phyloP scores from a whole-genome alignment of 2,797 vertebrate genomes.

The Notolabrus celidotus region DNA sequence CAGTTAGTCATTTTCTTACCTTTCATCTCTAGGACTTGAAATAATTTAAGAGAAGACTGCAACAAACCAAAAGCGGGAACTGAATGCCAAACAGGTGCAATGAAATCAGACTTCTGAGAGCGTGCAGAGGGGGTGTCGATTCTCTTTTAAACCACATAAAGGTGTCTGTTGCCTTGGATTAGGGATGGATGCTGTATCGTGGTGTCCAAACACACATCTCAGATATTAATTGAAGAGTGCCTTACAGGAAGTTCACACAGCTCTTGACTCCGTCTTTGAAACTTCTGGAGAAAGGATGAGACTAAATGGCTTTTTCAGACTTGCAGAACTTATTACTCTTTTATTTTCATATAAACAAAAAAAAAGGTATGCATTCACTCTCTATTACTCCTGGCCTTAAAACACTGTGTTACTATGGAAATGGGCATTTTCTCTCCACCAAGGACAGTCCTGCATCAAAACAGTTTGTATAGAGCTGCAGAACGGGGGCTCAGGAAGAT shows the following conservation, averaged over 20 bases:
- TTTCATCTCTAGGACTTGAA: conserved; percentile 65
- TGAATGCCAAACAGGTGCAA: conserved; percentile 74
- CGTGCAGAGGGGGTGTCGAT: conserved; percentile 7
- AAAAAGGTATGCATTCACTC: conserved; percentile 63
- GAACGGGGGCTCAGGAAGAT: conserved; percentile 64
- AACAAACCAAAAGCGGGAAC: conserved; percentile 70
- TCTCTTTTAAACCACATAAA: conserved; percentile 27
- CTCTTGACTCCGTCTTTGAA: conserved; percentile 48
- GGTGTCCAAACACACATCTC: conserved; percentile 41
- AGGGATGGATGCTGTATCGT: conserved; percentile 30
- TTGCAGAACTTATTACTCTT: conserved; percentile 55
- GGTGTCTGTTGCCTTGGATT: conserved; percentile 28
- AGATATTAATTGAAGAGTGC: conserved; percentile 71
- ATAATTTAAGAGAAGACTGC: conserved; percentile 53
- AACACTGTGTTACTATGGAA: conserved; percentile 81
- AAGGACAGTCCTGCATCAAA: conserved; percentile 76
- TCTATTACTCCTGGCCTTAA: conserved; percentile 72
- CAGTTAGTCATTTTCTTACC: conserved; percentile 75
- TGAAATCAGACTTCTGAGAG: conserved; percentile 59
- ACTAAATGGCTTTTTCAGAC: conserved; percentile 60
- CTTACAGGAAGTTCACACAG: conserved; percentile 67
- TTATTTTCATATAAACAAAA: conserved; percentile 74
- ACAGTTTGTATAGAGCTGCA: conserved; percentile 77
- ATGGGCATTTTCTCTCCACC: conserved; percentile 82
- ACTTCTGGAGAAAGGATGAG: conserved; percentile 48